Evolutionary conservation across 2,888 invertebrate species (phyloP).

Genomic region (Agriopis leucophaearia): DNA sequence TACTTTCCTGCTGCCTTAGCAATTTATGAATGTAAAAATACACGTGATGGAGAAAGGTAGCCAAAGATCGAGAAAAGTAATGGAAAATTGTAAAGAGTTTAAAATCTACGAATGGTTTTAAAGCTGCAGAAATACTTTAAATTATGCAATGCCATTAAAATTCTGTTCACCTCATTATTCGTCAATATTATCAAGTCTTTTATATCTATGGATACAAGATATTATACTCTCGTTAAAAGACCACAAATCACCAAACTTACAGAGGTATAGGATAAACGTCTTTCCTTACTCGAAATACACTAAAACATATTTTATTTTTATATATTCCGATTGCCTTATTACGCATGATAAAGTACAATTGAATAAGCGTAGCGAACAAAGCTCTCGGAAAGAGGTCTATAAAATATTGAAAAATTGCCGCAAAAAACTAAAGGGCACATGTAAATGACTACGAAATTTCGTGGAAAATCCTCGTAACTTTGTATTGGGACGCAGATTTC

Average conservation of each 20-base stretch:
- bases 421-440: conserved; percentile 42
- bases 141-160: too few relatives aligned
- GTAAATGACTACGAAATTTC: conserved; percentile 35
- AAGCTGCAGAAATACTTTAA: too few relatives aligned
- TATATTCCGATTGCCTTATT: conserved; percentile 47
- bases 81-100: too few relatives aligned
- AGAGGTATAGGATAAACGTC: not conserved
- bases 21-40: too few relatives aligned
- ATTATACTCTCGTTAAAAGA: too few relatives aligned
- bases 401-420: conserved; percentile 48
- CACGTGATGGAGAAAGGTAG: too few relatives aligned
- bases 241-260: not conserved
- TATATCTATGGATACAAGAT: too few relatives aligned
- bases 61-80: too few relatives aligned
- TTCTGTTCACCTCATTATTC: too few relatives aligned
- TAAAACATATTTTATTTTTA: conserved; percentile 48
- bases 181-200: too few relatives aligned
- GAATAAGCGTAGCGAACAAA: conserved; percentile 43
- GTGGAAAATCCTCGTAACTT: conserved; percentile 30
- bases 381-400: conserved; percentile 34
- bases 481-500: conserved; percentile 30
- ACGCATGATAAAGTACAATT: conserved; percentile 51
- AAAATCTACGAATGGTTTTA: too few relatives aligned
- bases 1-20: too few relatives aligned
- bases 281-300: conserved; percentile 7